Evolutionary conservation across 1,140 invertebrate genomes (phyloP).

Genomic region (Metaphire vulgaris): DNA sequence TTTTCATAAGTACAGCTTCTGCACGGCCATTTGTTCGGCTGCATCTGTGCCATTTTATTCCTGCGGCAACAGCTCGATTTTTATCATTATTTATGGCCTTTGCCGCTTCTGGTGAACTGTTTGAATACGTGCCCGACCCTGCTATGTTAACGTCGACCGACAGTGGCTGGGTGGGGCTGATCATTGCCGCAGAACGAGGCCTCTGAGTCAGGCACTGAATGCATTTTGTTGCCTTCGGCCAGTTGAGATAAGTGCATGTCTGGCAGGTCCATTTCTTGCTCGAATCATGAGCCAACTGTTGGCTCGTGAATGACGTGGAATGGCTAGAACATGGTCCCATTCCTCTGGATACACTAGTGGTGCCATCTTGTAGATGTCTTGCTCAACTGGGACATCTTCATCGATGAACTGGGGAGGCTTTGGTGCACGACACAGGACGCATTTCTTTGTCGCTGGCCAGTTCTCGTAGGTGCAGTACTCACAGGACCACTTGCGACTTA

Average conservation of each 20-base stretch:
- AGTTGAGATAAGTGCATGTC: slow-evolving; percentile 92
- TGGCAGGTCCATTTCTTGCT: slow-evolving; percentile 69
- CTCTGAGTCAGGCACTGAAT: slow-evolving; percentile 51
- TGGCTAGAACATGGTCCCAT: slow-evolving; percentile 15
- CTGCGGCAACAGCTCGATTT: slow-evolving; percentile 35
- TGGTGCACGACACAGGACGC: slow-evolving; percentile 79
- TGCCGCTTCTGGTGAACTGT: slow-evolving; percentile 41
- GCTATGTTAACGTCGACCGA: slow-evolving; percentile 34
- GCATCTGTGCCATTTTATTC: slow-evolving; percentile 21
- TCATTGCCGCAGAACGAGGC: slow-evolving; percentile 31
- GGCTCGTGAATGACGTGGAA: slow-evolving; percentile 1
- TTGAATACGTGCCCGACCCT: slow-evolving; percentile 23
- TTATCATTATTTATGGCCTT: slow-evolving; percentile 44
- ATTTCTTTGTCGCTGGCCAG: slow-evolving; percentile 75
- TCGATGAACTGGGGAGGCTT: slow-evolving; percentile 64
- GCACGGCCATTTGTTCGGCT: slow-evolving; percentile 68
- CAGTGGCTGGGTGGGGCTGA: slow-evolving; percentile 12
- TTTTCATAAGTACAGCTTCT: slow-evolving; percentile 87
- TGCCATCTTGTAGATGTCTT: slow-evolving; percentile 51
- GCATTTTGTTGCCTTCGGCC: slow-evolving; percentile 78
- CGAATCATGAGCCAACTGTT: too few relatives aligned
- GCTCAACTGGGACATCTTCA: slow-evolving; percentile 54
- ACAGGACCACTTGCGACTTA: slow-evolving; percentile 73
- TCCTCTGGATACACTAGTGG: slow-evolving; percentile 33
- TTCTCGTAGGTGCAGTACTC: slow-evolving; percentile 93